Conservation (phyloP, 1,140 invertebrate species). For the Dendrolimus punctatus region DNA sequence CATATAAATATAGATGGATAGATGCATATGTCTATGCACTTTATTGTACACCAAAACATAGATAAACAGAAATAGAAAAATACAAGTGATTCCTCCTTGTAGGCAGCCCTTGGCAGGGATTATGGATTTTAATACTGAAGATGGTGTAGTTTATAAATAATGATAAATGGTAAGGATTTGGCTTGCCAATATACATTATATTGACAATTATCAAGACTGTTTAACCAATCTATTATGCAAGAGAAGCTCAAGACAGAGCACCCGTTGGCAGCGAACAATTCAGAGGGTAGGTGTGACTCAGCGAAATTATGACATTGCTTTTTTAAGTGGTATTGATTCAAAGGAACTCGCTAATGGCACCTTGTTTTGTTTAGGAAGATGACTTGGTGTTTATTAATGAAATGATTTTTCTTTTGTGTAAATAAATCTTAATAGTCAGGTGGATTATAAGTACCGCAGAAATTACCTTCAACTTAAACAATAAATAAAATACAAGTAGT, state of each 20-base stretch:
- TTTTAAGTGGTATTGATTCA: conserved; percentile 41
- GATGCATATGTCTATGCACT: too few relatives aligned
- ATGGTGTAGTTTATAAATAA: too few relatives aligned
- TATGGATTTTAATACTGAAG: too few relatives aligned
- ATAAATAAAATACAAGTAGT: not conserved
- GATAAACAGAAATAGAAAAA: too few relatives aligned
- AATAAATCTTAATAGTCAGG: too few relatives aligned
- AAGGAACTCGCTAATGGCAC: conserved; percentile 52
- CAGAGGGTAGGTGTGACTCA: conserved; percentile 50
- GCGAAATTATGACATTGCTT: conserved; percentile 45
- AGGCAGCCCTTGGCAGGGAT: too few relatives aligned
- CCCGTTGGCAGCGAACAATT: conserved; percentile 33
- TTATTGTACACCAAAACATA: too few relatives aligned
- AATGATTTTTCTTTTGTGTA: too few relatives aligned
- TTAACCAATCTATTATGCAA: conserved; percentile 10
- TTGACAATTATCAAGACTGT: conserved; percentile 19
- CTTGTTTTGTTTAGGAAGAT: conserved; percentile 54
- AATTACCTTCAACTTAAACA: not conserved
- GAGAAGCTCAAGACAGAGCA: conserved; percentile 23
- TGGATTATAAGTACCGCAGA: conserved; percentile 1
- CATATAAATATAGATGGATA: too few relatives aligned
- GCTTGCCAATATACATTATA: too few relatives aligned
- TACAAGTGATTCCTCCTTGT: too few relatives aligned
- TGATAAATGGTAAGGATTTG: too few relatives aligned
- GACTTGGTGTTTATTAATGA: conserved; percentile 24